Base-by-base conservation (phyloP, 2,113 vertebrate genomes). In the Heterocephalus glaber region DNA sequence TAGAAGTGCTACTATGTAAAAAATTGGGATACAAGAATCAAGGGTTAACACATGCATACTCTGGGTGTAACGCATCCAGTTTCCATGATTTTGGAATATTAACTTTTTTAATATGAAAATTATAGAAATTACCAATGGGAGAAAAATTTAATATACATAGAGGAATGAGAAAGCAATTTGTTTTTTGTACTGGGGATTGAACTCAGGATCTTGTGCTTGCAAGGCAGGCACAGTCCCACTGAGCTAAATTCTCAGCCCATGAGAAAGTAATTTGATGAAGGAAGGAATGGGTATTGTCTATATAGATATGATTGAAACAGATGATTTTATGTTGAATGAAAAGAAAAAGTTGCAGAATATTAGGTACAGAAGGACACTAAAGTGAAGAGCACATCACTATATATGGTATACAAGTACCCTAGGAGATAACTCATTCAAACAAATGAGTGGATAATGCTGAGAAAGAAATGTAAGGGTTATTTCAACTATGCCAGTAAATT, bases 351-450 rank as follows among this genome's bases (percentile, higher is more conserved):
- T 79, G 19, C 12, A 92, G 12, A 65, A 63, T 44, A 49, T 2
- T 70, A 47, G 84, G 12, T 74, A 82, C 0, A 22, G 19, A 93
- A 70, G 20, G 4, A 86, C 16, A 56, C 35, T 33, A 58, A 92
- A 83, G 54, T 28, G 26, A 49, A 35, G 14, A 13, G 6, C 26
- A 16, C 13, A 49, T 17, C 9, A 44, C 5, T 10, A 7, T 24
- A 0, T 12, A 19, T 44, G 9, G 1, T 3, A 61, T 6, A 5
- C 70, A 19, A 12, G 35, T 14, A 35, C 6, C 26, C 24, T 35
- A 6, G 38, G 7, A 49, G 6, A n/a, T 24, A 58, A 19, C 0
- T 9, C 20, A n/a, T 77, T n/a, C 4, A 33, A 30, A 17, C 5
- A 61, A 72, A 24, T 10, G 0, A 70, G 2, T 19, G 81, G 12